Percentiles rank a stretch among this genome's conserved stretches.
Conservation (phyloP, 2,113 vertebrate species). For the Lanius ludovicianus region DNA sequence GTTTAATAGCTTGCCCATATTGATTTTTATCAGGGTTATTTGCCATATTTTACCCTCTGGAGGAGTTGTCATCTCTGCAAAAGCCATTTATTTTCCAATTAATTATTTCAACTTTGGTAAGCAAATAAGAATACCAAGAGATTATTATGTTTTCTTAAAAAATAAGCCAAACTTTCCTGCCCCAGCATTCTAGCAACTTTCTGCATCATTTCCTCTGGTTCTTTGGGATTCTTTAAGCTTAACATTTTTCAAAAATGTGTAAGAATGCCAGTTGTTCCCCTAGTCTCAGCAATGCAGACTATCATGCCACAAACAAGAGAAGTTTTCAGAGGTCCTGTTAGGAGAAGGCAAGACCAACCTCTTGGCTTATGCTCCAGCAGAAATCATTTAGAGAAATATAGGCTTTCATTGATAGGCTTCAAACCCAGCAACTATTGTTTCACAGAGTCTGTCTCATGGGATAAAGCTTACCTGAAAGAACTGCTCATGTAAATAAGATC, state of each 20-base stretch:
- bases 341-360: neutral
- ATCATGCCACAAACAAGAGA: neutral
- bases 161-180: neutral
- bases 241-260: neutral
- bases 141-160: neutral
- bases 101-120: neutral
- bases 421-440: neutral
- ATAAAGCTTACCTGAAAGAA: neutral
- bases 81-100: neutral
- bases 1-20: slow-evolving; percentile 40
- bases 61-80: neutral
- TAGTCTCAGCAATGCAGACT: neutral
- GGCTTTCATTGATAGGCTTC: neutral
- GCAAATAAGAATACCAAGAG: neutral
- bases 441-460: neutral
- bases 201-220: neutral
- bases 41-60: slow-evolving; percentile 25
- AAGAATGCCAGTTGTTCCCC: neutral
- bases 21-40: slow-evolving; percentile 29
- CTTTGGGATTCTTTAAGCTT: neutral
- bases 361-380: neutral
- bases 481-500: neutral
- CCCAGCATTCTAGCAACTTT: neutral
- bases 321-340: neutral
- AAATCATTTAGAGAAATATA: neutral